Conservation (phyloP, 2,888 invertebrate genomes). For the Drosophila nr. perissopoda region DNA sequence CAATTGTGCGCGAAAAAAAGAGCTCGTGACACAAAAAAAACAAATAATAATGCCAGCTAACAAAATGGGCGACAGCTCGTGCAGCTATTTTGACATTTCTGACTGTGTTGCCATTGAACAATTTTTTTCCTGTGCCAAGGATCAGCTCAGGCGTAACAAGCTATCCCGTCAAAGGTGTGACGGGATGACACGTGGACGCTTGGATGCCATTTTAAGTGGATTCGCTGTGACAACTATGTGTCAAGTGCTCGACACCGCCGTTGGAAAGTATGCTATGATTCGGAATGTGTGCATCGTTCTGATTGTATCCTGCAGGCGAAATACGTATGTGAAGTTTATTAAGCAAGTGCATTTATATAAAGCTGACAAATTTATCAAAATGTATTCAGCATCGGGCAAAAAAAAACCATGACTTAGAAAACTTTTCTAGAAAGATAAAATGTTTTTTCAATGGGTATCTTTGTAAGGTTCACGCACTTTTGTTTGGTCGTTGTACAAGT, state of each 20-base stretch:
- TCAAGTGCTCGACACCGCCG: slow-evolving; percentile 24
- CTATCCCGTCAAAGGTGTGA: slow-evolving; percentile 59
- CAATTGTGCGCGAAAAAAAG: slow-evolving; percentile 61
- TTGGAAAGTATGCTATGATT: slow-evolving; percentile 34
- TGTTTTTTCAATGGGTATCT: background rate
- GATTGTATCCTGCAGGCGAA: background rate
- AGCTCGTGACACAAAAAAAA: slow-evolving; percentile 8
- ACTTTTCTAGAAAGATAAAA: background rate
- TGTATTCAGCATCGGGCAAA: background rate
- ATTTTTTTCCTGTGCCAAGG: slow-evolving; percentile 35
- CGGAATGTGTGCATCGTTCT: slow-evolving; percentile 18
- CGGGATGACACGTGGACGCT: slow-evolving; percentile 61
- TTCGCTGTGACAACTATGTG: slow-evolving; percentile 69
- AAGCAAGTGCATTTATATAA: background rate
- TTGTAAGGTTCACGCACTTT: slow-evolving; percentile 15
- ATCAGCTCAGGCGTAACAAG: slow-evolving; percentile 29
- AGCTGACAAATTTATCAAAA: too few species aligned
- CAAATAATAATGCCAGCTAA: slow-evolving; percentile 13
- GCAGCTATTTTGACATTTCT: slow-evolving; percentile 59
- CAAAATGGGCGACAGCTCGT: slow-evolving; percentile 46
- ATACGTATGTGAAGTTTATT: background rate
- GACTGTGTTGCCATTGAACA: slow-evolving; percentile 23
- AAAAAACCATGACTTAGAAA: background rate
- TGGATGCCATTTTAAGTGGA: slow-evolving; percentile 72
- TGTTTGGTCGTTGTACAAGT: slow-evolving; percentile 16